Evolutionary conservation across 2,797 vertebrate genomes (phyloP), one percentile per base, ranked within the genome.

Genomic region (Enteromius trimaculatus): DNA sequence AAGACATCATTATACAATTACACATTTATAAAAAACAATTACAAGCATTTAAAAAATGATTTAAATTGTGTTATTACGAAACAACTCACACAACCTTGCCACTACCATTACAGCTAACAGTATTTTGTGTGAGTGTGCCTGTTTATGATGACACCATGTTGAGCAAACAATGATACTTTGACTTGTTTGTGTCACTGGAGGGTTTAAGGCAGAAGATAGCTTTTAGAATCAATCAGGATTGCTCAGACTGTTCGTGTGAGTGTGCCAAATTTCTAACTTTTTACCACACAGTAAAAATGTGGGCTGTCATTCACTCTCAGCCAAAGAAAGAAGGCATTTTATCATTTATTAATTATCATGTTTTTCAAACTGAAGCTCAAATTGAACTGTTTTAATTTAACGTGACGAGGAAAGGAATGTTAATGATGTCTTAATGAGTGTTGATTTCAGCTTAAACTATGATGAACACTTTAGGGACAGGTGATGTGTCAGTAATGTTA

Each of bases 401-500:
- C 47, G 34, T 21, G 13, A 53, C 23, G 21, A 58, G 21, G 13
- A 72, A 29, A 47, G 21, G n/a, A 42, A 17, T 37, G 51, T 37
- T 58, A 58, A 39, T 76, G 31, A 34, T 78, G 42, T 49, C 10
- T 49, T 42, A 44, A 44, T 11, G 4, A 21, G 21, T 55, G 19
- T 75, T 55, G 53, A 37, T 53, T 75, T 55, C n/a, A 58, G 23
- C 19, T 75, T n/a, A 74, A 53, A 53, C 29, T 77, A 23, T 11
- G 34, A 26, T 65, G 17, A 64, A 21, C 23, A 26, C 9, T 47
- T 8, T 13, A 77, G 39, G 13, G 55, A 29, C 55, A 39, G 71
- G 55, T 21, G 55, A 47, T 77, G 39, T 77, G 76, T 47, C 76
- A 21, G 26, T 65, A 19, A 78, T 78, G 76, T 65, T 78, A 78